Evolutionary conservation across 2,888 invertebrate species (phyloP).

Genomic region (Hirtodrosophila confusa): DNA sequence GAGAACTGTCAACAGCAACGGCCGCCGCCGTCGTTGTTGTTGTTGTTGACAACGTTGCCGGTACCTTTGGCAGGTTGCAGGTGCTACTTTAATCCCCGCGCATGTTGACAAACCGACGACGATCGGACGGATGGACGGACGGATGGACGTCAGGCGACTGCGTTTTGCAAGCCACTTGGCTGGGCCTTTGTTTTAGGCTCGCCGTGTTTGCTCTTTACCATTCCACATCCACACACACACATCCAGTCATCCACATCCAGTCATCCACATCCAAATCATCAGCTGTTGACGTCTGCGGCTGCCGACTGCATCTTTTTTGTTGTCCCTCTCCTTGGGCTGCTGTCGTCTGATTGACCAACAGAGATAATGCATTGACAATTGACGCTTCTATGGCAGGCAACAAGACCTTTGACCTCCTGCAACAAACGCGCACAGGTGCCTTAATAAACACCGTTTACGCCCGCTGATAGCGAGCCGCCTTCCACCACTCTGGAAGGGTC

Average conservation of each 20-base stretch:
- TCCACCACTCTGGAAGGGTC: constrained; percentile 1
- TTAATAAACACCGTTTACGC: constrained; percentile 58
- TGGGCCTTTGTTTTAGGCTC: constrained; percentile 35
- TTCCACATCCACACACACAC: constrained; percentile 1
- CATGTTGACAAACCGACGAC: constrained; percentile 62
- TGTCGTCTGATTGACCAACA: constrained; percentile 66
- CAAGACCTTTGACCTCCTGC: constrained; percentile 19
- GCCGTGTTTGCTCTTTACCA: constrained; percentile 27
- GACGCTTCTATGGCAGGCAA: constrained; percentile 72
- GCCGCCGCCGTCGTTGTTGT: constrained; percentile 8
- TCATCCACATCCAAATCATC: constrained; percentile 28
- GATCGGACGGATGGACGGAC: constrained; percentile 1
- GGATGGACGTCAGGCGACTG: constrained; percentile 12
- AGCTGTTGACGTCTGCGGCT: constrained; percentile 49
- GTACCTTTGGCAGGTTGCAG: constrained; percentile 57
- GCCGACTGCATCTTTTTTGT: constrained; percentile 27
- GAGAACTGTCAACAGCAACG: constrained; percentile 68
- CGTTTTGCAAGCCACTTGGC: constrained; percentile 43
- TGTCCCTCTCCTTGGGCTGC: constrained; percentile 30
- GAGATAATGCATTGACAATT: constrained; percentile 74
- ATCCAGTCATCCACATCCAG: too few relatives aligned
- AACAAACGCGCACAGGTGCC: constrained; percentile 63
- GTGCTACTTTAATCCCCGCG: constrained; percentile 76
- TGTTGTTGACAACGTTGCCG: constrained; percentile 31
- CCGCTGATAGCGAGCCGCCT: constrained; percentile 22